A percentile compares a stretch with the other conserved stretches of the same genome.
These are phyloP conservation scores for Cercopithecus mona DNA, from an alignment of 2,113 vertebrate genomes.

Conservation along the genomic window DNA sequence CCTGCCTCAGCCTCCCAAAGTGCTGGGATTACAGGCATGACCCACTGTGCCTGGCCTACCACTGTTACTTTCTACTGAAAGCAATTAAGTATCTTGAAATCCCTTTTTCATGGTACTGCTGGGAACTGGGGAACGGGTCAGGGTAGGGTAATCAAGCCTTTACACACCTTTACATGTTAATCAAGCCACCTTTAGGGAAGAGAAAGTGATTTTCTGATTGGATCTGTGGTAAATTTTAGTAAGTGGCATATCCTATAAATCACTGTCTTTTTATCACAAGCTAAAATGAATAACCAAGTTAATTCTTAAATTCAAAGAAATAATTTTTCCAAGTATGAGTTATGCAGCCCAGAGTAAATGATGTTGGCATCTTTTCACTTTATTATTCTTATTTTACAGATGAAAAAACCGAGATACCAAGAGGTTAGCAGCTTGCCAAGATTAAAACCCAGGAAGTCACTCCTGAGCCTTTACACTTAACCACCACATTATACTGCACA, in stretches of 20 bases:
- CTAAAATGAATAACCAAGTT: conserved; percentile 10
- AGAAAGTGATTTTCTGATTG: background rate
- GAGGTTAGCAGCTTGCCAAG: background rate
- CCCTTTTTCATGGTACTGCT: background rate
- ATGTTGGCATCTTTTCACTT: background rate
- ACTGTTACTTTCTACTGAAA: background rate
- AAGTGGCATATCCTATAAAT: background rate
- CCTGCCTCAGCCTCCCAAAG: no score
- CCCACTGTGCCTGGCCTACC: no score
- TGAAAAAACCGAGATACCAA: background rate
- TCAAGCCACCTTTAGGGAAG: background rate
- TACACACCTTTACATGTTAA: background rate
- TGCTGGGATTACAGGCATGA: no score
- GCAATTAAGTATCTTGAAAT: background rate
- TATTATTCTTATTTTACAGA: background rate
- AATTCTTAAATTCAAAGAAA: conserved; percentile 41
- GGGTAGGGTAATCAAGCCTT: background rate
- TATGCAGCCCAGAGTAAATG: background rate
- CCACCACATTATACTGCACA: background rate
- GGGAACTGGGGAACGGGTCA: background rate
- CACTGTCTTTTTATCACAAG: background rate
- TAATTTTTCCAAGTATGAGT: background rate
- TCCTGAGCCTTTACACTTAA: background rate
- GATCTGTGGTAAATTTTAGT: background rate
- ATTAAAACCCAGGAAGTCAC: background rate